Evolutionary conservation across 2,888 invertebrate species (phyloP).

Genomic region (Arctia plantaginis): DNA sequence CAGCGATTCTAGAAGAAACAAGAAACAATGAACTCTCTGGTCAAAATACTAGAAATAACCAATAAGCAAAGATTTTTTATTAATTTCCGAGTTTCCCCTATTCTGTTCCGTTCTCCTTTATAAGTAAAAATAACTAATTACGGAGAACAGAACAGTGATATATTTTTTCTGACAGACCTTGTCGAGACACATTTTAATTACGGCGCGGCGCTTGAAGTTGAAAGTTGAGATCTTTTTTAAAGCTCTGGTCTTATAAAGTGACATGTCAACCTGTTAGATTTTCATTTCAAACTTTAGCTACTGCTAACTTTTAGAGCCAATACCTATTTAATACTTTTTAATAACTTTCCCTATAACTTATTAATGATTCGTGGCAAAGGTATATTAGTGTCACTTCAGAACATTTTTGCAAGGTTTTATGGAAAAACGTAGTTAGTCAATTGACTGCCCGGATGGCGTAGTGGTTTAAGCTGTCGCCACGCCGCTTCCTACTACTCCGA

Average conservation of each 20-base stretch:
- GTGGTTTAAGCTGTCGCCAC: too few species aligned
- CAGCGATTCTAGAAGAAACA: too few species aligned
- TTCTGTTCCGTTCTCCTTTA: not conserved
- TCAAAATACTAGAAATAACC: not conserved
- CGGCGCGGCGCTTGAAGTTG: slow-evolving; percentile 21
- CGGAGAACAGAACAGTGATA: not conserved
- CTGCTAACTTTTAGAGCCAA: not conserved
- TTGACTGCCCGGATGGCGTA: too few species aligned
- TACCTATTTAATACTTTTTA: not conserved
- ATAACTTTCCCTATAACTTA: not conserved
- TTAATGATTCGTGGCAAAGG: not conserved
- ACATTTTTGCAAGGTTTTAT: not conserved
- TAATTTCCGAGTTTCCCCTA: not conserved
- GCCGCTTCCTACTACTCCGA: too few species aligned
- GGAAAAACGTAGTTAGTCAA: too few species aligned
- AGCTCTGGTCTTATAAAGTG: slow-evolving; percentile 12
- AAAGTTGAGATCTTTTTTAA: slow-evolving; percentile 25
- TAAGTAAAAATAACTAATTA: not conserved
- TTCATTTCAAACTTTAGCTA: not conserved
- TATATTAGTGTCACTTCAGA: not conserved
- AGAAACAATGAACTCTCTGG: too few species aligned
- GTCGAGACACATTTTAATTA: slow-evolving; percentile 31
- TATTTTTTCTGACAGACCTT: slow-evolving; percentile 22
- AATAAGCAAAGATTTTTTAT: not conserved
- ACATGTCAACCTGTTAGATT: slow-evolving; percentile 6